phyloP scores from a whole-genome alignment of 2,888 invertebrate genomes.

The Scaptodrosophila latifasciaeformis region DNA sequence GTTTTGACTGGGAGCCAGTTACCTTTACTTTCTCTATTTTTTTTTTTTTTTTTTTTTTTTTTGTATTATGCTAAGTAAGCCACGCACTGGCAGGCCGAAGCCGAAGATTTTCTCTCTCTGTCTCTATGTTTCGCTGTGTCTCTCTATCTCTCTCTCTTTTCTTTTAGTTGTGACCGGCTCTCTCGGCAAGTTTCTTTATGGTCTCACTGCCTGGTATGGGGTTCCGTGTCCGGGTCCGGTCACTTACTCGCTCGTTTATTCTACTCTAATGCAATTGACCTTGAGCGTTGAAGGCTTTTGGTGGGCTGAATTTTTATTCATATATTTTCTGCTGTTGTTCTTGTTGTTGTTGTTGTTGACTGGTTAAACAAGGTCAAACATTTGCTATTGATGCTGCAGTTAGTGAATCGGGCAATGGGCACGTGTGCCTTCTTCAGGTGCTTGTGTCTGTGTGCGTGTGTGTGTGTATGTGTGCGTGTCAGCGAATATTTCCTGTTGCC shows the following conservation, averaged over 20 bases:
- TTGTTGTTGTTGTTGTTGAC: background rate
- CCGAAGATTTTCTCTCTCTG: background rate
- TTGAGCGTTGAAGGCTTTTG: slow-evolving; percentile 12
- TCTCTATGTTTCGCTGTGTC: too few relatives aligned
- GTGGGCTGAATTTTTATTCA: background rate
- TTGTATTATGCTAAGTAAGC: slow-evolving; percentile 52
- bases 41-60: too few relatives aligned
- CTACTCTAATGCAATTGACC: slow-evolving; percentile 28
- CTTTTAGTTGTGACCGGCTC: too few relatives aligned
- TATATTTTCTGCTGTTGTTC: background rate
- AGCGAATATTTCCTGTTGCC: background rate
- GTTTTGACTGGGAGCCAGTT: too few relatives aligned
- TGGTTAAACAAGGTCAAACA: background rate
- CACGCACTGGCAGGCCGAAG: too few relatives aligned
- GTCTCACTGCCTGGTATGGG: too few relatives aligned
- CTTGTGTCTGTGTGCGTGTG: background rate
- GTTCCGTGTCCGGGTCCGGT: background rate
- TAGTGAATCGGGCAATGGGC: too few relatives aligned
- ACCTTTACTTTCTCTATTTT: too few relatives aligned
- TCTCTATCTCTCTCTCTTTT: too few relatives aligned
- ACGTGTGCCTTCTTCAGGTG: background rate
- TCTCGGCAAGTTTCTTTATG: too few relatives aligned
- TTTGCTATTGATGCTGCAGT: background rate
- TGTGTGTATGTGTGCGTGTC: background rate
- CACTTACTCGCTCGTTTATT: slow-evolving; percentile 3